A percentile compares a stretch with the other conserved stretches of the same genome.
Conservation (phyloP, 2,888 invertebrate species). For the Mythimna lalbum region DNA sequence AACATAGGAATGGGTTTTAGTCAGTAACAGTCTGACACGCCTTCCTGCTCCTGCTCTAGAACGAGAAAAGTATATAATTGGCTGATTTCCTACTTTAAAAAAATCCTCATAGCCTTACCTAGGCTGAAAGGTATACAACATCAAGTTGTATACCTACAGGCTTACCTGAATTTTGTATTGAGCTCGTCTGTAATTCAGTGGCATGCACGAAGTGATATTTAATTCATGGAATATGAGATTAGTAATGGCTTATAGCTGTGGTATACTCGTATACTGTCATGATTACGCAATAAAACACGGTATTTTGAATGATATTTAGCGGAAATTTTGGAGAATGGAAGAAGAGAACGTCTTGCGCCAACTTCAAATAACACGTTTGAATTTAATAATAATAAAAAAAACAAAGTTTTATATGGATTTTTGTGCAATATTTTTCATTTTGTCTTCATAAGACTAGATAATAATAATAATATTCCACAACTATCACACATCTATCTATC, state of each 20-base stretch:
- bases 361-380: no score
- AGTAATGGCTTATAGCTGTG: slow-evolving; percentile 28
- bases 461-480: no score
- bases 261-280: slow-evolving; percentile 38
- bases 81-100: not conserved
- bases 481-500: no score
- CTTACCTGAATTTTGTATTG: slow-evolving; percentile 47
- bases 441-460: no score
- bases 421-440: no score
- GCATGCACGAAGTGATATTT: slow-evolving; percentile 43
- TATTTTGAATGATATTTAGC: slow-evolving; percentile 19
- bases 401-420: no score
- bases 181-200: slow-evolving; percentile 26
- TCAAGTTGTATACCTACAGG: slow-evolving; percentile 19
- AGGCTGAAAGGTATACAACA: not conserved
- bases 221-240: slow-evolving; percentile 60
- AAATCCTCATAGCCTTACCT: not conserved
- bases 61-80: no score
- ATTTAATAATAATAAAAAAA: no score
- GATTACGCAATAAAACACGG: slow-evolving; percentile 36
- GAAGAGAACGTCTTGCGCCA: not conserved
- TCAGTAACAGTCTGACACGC: no score
- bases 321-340: not conserved
- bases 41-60: no score
- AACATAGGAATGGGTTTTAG: no score